phyloP scores from a whole-genome alignment of 2,888 invertebrate species.

The Steromphala cineraria region DNA sequence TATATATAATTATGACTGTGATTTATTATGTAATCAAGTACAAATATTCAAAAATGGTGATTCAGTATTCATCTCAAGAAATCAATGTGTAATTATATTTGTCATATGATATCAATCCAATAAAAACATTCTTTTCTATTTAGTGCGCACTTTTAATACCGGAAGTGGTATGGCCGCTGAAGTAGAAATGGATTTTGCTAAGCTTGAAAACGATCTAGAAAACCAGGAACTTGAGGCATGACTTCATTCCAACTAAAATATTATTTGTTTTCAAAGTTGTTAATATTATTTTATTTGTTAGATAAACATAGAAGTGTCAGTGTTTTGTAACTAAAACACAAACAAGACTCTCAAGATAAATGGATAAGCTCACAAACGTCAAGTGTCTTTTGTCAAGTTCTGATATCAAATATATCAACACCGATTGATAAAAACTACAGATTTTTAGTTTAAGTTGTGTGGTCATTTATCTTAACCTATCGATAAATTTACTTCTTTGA shows the following conservation, averaged over 20 bases:
- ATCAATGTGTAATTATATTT: background rate
- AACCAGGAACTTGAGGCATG: slow-evolving; percentile 53
- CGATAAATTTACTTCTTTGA: too few species aligned
- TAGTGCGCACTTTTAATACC: background rate
- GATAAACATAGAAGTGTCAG: too few species aligned
- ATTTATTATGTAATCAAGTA: background rate
- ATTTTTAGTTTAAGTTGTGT: too few species aligned
- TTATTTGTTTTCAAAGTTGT: background rate
- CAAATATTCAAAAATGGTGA: background rate
- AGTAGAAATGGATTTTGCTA: slow-evolving; percentile 33
- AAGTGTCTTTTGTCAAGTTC: too few species aligned
- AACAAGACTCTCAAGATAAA: too few species aligned
- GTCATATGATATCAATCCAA: background rate
- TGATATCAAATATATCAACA: too few species aligned
- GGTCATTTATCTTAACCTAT: too few species aligned
- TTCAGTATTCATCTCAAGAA: background rate
- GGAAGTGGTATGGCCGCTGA: slow-evolving; percentile 36
- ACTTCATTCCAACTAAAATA: background rate
- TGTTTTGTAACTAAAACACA: too few species aligned
- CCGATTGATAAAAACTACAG: too few species aligned
- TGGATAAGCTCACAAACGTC: too few species aligned
- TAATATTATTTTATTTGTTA: too few species aligned
- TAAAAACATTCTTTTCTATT: background rate
- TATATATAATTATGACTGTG: background rate
- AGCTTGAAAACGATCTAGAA: slow-evolving; percentile 48